A percentile compares a stretch with the other conserved stretches of the same genome.
Evolutionary conservation across 2,797 vertebrate species (phyloP).

Genomic region (Garrulus glandarius): DNA sequence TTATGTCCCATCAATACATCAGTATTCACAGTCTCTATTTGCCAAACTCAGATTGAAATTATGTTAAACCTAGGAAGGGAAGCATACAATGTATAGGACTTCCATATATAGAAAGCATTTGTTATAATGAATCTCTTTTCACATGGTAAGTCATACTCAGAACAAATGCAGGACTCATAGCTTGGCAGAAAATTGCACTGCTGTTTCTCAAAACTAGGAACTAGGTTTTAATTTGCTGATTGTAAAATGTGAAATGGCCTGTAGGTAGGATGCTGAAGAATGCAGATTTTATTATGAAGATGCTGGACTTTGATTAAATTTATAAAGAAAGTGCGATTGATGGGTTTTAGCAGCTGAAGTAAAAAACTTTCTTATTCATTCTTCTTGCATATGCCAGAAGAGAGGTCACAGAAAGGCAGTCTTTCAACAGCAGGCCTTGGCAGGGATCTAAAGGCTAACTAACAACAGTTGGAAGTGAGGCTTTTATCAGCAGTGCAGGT

Average conservation of each 20-base stretch:
- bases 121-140: not conserved
- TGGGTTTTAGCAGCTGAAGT: not conserved
- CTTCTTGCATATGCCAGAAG: not conserved
- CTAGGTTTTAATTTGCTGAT: not conserved
- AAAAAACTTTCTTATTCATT: slow-evolving; percentile 13
- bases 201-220: not conserved
- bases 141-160: not conserved
- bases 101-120: not conserved
- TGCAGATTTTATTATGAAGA: not conserved
- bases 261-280: not conserved
- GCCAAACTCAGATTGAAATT: not conserved
- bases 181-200: not conserved
- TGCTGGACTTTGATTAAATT: not conserved
- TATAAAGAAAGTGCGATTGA: not conserved
- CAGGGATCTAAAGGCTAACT: slow-evolving; percentile 48
- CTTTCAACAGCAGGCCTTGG: slow-evolving; percentile 39
- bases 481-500: slow-evolving; percentile 3
- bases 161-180: not conserved
- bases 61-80: not conserved
- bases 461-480: not conserved
- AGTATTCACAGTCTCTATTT: not conserved
- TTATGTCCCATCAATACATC: not conserved
- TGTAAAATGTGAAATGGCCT: not conserved
- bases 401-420: slow-evolving; percentile 7
- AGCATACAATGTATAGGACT: not conserved